Evolutionary conservation across 2,888 invertebrate species (phyloP), one percentile per base, ranked within the genome.

Genomic region (Cosmia pyralina): DNA sequence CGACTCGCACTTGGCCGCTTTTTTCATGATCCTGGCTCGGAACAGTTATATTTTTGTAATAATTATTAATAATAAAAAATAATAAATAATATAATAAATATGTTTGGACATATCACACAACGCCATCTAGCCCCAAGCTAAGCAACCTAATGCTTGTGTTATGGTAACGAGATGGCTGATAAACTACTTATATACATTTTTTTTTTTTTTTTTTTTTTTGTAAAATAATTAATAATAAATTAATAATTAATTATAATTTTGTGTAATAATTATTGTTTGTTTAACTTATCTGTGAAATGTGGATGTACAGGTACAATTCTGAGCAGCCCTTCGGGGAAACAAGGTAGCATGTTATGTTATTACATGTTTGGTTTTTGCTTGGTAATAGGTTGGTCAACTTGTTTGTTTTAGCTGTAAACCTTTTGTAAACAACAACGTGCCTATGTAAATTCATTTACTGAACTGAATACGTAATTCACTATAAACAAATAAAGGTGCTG

Each of bases 381-480:
- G 8, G 8, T 19, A 28, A 28, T 28, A 46, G 46, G 7, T 11
- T 17, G 11, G 17, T 41, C 1, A 4, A 2, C 22, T 17, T 53
- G 48, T 67, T 76, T 48, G 38, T 73, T 55, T 55, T 17, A 46
- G 10, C 22, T 46, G 34, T 48, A 55, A 28, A 53, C 17, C 4
- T 44, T 2, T 13, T 28, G 19, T 19, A 28, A 48, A 68, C 28
- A 48, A 55, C 55, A 38, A 28, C 38, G 38, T 11, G 3, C 28
- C 28, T 66, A 77, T 55, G 77, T 48, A 55, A 55, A 73, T 72
- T 48, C 55, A 48, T 68, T 55, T 77, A 28, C 77, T 68, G 69
- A 4, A 55, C 69, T 48, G 73, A 77, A 73, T 73, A 69, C 73
- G 73, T 68, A 55, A 72, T 76, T 53, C n/a, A 3, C 3, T 53